Evolutionary conservation across 2,797 vertebrate genomes (phyloP), one percentile per base, ranked within the genome.

Genomic region (Alosa sapidissima): DNA sequence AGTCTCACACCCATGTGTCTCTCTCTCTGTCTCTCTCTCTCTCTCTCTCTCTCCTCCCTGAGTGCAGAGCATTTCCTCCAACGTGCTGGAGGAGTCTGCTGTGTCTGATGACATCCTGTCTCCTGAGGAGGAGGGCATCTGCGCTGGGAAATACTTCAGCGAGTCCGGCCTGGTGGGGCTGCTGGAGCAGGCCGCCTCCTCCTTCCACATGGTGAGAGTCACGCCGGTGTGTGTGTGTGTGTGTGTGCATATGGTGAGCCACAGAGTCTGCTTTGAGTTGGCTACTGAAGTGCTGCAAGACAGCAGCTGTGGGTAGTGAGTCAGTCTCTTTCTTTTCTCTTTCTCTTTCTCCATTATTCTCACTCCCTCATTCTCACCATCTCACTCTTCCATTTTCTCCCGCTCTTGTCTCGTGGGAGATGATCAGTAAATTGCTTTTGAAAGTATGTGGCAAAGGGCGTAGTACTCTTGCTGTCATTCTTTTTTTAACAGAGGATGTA

Each of bases 101-200:
- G 95, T 98, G 85, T 98, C 97, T 0, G 97, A 98, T 81, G 97
- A 98, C 84, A 95, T 98, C 86, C 91, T 98, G 86, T 97, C 97
- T 0, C 97, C 97, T 0, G 97, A 98, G 55, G 97, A 98, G 93
- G 97, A 98, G 89, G 97, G 97, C 55, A 97, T 98, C 91, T 98
- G 97, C 89, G 94, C 97, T 0, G 97, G 97, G 87, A 98, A 98
- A 86, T 97, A 96, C 91, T 98, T 98, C 93, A 98, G 97, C 0
- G 97, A 98, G 91, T 95, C 95, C 16, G 97, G 97, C 54, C 91
- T 98, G 85, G 96, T 98, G 87, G 97, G 97, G 65, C 95, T 98
- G 87, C 92, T 98, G 88, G 97, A 98, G 87, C 97, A 97, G 89
- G 97, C 97, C 0, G 95, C 97, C 16, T 89, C 94, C 81, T 96